phyloP scores from a whole-genome alignment of 2,113 vertebrate genomes.

The Microcebus jonahi region DNA sequence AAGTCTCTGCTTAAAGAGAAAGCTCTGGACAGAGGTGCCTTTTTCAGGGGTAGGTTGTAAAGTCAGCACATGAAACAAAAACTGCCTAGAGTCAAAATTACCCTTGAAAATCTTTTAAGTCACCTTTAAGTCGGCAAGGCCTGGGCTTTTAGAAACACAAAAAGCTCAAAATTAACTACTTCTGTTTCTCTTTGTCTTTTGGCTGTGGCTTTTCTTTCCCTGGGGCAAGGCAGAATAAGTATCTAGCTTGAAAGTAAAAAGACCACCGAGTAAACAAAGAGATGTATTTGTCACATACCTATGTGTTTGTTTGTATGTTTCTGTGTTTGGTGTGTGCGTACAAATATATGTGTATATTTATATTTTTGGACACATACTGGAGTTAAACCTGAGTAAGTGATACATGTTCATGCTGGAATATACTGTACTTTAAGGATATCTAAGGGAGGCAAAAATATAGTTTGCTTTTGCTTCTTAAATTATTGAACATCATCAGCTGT shows the following conservation, averaged over 20 bases:
- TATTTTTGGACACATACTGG: not conserved
- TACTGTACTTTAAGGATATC: not conserved
- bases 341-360: not conserved
- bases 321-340: not conserved
- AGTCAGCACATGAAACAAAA: constrained; percentile 80
- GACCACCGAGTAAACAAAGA: not conserved
- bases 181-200: constrained; percentile 73
- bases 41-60: constrained; percentile 78
- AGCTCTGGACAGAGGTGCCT: constrained; percentile 73
- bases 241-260: constrained; percentile 31
- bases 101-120: constrained; percentile 75
- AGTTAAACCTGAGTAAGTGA: not conserved
- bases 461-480: not conserved
- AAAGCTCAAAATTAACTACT: constrained; percentile 69
- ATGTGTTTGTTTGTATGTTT: not conserved
- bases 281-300: not conserved
- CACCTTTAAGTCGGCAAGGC: constrained; percentile 62
- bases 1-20: constrained; percentile 73
- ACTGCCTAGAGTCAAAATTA: constrained; percentile 74
- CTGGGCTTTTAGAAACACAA: constrained; percentile 49
- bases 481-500: not conserved
- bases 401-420: not conserved
- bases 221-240: constrained; percentile 18
- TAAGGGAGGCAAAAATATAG: not conserved
- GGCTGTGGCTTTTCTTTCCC: not conserved